phyloP scores from a whole-genome alignment of 2,113 vertebrate species.

The Calonectris borealis region DNA sequence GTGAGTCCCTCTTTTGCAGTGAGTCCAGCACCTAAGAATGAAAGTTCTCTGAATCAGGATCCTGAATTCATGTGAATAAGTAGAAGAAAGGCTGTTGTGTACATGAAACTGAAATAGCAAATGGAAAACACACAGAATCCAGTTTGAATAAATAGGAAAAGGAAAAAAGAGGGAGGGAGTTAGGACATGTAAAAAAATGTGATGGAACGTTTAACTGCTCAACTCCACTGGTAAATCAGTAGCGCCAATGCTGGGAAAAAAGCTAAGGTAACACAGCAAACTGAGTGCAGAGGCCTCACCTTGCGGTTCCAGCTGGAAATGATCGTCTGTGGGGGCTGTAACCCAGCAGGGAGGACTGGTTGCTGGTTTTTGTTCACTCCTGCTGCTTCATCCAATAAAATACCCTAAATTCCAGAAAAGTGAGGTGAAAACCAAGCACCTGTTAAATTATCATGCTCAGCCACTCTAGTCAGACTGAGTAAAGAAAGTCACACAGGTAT shows the following conservation, averaged over 20 bases:
- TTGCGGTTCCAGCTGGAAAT: slow-evolving; percentile 98
- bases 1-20: not conserved
- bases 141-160: not conserved
- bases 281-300: slow-evolving; percentile 66
- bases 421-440: not conserved
- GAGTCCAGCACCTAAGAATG: not conserved
- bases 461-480: not conserved
- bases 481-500: not conserved
- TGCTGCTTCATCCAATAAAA: slow-evolving; percentile 91
- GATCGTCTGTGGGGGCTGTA: slow-evolving; percentile 89
- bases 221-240: not conserved
- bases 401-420: slow-evolving; percentile 78
- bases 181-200: accelerated
- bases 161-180: not conserved
- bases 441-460: not conserved
- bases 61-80: not conserved
- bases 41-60: not conserved
- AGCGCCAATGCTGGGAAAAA: not conserved
- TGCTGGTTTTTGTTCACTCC: slow-evolving; percentile 90
- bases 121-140: not conserved
- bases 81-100: not conserved
- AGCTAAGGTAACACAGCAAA: not conserved
- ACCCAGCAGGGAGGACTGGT: slow-evolving; percentile 89
- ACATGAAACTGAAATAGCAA: not conserved
- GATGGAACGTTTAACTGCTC: not conserved